phyloP scores from a whole-genome alignment of 2,113 vertebrate genomes.

The Lepidothrix coronata region DNA sequence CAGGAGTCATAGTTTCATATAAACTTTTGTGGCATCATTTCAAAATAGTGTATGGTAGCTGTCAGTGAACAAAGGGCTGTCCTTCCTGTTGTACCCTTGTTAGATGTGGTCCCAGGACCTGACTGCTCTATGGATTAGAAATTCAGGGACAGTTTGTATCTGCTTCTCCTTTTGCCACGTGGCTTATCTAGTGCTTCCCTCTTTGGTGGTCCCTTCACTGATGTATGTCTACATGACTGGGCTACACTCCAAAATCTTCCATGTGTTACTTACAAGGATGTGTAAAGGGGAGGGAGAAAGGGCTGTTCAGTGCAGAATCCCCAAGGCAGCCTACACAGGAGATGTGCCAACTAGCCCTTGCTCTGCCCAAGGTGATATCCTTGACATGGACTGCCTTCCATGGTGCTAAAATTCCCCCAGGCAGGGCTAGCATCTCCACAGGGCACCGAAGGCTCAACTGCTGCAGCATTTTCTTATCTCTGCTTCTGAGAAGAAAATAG shows the following conservation, averaged over 20 bases:
- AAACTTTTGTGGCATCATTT: background rate
- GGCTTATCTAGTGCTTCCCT: background rate
- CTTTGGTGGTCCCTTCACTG: background rate
- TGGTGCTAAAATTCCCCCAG: background rate
- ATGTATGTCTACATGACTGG: background rate
- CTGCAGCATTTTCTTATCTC: background rate
- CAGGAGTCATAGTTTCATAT: background rate
- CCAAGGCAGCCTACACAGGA: background rate
- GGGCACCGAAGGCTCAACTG: rapidly evolving
- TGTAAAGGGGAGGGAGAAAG: background rate
- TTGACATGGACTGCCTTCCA: background rate
- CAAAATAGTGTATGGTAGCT: background rate
- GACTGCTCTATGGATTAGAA: background rate
- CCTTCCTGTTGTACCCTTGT: background rate
- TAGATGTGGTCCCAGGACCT: background rate
- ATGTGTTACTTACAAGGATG: background rate
- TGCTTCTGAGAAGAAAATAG: background rate
- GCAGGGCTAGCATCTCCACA: background rate
- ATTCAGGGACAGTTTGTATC: background rate
- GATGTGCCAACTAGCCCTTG: background rate
- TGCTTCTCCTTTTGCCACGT: background rate
- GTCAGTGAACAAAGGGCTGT: rapidly evolving
- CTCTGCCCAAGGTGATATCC: background rate
- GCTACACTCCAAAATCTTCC: background rate
- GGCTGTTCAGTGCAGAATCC: background rate